Evolutionary conservation across 1,140 invertebrate genomes (phyloP).

Genomic region (Ceratosolen solmsi): DNA sequence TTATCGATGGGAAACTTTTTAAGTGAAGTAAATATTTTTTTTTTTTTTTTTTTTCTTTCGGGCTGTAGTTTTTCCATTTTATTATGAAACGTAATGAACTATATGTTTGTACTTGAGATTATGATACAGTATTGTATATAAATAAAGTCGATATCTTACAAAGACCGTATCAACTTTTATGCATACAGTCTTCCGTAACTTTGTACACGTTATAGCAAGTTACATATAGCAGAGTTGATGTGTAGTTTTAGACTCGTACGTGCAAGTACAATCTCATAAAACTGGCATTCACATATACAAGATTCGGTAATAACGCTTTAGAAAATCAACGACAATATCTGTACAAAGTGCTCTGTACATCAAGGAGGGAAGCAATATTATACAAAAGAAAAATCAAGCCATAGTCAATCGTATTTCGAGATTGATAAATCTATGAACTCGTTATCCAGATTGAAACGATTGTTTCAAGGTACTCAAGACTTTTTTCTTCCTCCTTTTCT

Average conservation of each 20-base stretch:
- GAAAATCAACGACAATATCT: conserved; percentile 60
- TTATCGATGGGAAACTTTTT: conserved; percentile 38
- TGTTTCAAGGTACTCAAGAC: conserved; percentile 49
- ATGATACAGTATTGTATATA: conserved; percentile 71
- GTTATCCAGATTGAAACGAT: conserved; percentile 56
- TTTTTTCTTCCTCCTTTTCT: conserved; percentile 50
- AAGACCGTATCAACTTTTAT: conserved; percentile 66
- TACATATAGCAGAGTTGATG: conserved; percentile 66
- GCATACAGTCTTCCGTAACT: conserved; percentile 68
- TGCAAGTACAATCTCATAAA: conserved; percentile 62
- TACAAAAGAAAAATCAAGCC: conserved; percentile 59
- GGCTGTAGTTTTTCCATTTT: conserved; percentile 64
- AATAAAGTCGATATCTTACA: conserved; percentile 71
- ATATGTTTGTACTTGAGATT: conserved; percentile 71
- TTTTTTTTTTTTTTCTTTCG: conserved; percentile 49
- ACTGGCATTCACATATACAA: conserved; percentile 57
- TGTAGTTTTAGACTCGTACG: conserved; percentile 65
- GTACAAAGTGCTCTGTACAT: conserved; percentile 60
- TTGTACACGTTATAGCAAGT: conserved; percentile 70
- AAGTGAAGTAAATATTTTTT: conserved; percentile 40
- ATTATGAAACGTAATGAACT: conserved; percentile 71
- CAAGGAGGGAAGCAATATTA: conserved; percentile 61
- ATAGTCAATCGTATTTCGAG: conserved; percentile 42
- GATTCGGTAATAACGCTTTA: conserved; percentile 56
- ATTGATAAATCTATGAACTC: conserved; percentile 60